Conservation (phyloP, 2,113 vertebrate genomes). For the Myocastor coypus region DNA sequence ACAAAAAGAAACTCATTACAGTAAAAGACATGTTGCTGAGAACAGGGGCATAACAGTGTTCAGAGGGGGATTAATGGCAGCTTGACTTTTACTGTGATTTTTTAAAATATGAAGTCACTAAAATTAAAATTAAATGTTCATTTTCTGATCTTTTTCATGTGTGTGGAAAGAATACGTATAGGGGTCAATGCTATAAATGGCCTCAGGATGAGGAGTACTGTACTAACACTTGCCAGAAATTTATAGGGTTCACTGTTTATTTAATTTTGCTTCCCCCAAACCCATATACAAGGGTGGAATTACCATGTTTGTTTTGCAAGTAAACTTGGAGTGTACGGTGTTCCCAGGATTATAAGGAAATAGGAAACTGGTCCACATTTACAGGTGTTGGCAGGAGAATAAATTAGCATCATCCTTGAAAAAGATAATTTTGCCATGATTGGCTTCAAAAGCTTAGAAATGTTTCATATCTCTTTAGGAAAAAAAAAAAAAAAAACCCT, state of each 20-base stretch:
- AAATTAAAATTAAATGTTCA: neutral
- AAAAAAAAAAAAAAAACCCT: neutral
- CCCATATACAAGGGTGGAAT: neutral
- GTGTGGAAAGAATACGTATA: neutral
- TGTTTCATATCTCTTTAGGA: neutral
- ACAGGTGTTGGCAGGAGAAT: neutral
- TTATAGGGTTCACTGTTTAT: too few relatives aligned
- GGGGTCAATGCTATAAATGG: neutral
- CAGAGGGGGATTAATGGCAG: neutral
- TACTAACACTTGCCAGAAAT: neutral
- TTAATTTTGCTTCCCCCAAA: neutral
- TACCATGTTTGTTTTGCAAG: neutral
- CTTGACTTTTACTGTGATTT: neutral
- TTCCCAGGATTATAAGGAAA: neutral
- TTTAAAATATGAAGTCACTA: neutral
- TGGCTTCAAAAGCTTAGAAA: conserved; percentile 6
- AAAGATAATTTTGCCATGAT: neutral
- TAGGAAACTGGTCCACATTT: neutral
- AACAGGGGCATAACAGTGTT: neutral
- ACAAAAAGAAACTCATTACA: neutral
- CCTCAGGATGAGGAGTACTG: neutral
- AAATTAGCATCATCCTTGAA: neutral
- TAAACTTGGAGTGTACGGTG: neutral
- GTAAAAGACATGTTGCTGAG: neutral
- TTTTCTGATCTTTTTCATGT: neutral